Conservation (phyloP, 2,888 invertebrate species). For the Cryptocephalus moraei region DNA sequence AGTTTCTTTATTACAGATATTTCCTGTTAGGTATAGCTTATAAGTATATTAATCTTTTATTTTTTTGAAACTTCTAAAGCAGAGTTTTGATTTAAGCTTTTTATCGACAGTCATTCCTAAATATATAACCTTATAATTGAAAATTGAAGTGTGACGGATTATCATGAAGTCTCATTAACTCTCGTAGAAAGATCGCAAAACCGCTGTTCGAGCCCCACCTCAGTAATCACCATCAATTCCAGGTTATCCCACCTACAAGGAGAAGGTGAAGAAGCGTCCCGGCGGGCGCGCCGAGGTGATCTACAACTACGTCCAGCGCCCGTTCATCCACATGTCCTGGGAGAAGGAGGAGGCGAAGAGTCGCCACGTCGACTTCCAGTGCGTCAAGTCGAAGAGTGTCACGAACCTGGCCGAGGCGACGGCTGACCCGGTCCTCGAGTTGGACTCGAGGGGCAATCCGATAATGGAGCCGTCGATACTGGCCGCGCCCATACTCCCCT, state of each 20-base stretch:
- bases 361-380: constrained; percentile 98
- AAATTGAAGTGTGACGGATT: too few species aligned
- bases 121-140: too few species aligned
- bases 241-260: constrained; percentile 97
- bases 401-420: constrained; percentile 94
- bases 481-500: constrained; percentile 19
- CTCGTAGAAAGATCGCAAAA: too few species aligned
- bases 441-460: constrained; percentile 50
- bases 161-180: too few species aligned
- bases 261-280: constrained; percentile 91
- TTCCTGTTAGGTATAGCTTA: too few species aligned
- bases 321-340: constrained; percentile 99
- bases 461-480: constrained; percentile 13
- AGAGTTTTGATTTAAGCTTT: too few species aligned
- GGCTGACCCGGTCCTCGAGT: constrained; percentile 71
- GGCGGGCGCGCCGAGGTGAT: constrained; percentile 95
- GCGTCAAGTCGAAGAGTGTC: constrained; percentile 95
- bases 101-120: too few species aligned
- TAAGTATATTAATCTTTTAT: too few species aligned
- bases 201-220: too few species aligned
- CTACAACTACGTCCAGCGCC: constrained; percentile 98
- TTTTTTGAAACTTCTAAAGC: too few species aligned
- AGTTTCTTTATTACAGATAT: too few species aligned
- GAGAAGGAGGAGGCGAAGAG: constrained; percentile 99
- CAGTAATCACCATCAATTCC: not conserved